phyloP scores from a whole-genome alignment of 2,888 invertebrate genomes.

The Neoaliturus tenellus region DNA sequence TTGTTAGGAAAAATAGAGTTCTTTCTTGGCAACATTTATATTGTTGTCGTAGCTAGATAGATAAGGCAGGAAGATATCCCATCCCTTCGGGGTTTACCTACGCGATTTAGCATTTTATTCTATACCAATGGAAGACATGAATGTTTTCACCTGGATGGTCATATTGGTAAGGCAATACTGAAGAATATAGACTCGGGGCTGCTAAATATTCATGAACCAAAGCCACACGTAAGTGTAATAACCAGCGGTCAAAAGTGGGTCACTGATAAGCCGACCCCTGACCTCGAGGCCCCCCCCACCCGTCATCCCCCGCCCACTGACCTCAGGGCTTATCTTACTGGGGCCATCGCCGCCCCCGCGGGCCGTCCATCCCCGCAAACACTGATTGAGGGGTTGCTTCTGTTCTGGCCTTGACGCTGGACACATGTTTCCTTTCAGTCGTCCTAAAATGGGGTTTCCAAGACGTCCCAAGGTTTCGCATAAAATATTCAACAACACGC shows the following conservation, averaged over 20 bases:
- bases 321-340: not conserved
- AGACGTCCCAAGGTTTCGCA: not conserved
- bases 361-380: not conserved
- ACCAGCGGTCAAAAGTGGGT: constrained; percentile 16
- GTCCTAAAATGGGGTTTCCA: not conserved
- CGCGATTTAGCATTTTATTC: too few relatives aligned
- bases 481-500: not conserved
- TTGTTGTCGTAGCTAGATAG: too few relatives aligned
- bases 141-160: not conserved
- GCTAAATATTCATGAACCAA: constrained; percentile 19
- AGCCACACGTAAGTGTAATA: constrained; percentile 30
- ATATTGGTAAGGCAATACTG: not conserved
- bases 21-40: too few relatives aligned
- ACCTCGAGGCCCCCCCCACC: not conserved
- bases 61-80: too few relatives aligned
- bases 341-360: not conserved
- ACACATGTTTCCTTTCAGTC: not conserved
- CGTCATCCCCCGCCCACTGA: not conserved
- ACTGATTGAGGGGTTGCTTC: not conserved
- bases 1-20: too few relatives aligned
- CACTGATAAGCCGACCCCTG: not conserved
- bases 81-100: too few relatives aligned
- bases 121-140: not conserved
- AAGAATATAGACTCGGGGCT: not conserved
- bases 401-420: not conserved